Evolutionary conservation across 2,888 invertebrate species (phyloP), one percentile per base, ranked within the genome.

Genomic region (Andrena hattorfiana): DNA sequence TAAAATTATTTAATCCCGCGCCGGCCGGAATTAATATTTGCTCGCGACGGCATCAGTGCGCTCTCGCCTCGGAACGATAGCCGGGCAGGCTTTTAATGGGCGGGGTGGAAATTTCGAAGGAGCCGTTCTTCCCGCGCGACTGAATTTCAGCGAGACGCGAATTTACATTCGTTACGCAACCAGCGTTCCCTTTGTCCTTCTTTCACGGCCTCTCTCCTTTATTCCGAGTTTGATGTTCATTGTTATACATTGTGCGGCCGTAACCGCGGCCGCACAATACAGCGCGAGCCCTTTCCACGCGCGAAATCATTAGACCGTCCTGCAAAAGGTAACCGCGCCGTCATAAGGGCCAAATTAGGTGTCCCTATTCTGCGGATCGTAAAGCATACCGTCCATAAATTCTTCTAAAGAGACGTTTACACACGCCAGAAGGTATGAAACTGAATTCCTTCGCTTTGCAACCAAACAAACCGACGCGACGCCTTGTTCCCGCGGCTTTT

Each of bases 321-420:
- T 51, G 64, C 74, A 49, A 54, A 35, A 62, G 67, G 74, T 51
- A 54, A 73, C 73, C 73, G 42, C 73, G 59, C 60, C 35, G 60
- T 67, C 73, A 72, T 77, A 67, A 77, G 66, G 62, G n/a, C 35
- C 72, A 73, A 78, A 78, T 78, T 74, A 78, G 73, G 67, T 73
- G 59, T 60, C 62, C 62, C 51, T 42, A 35, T 62, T 67, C 68
- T 78, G 67, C 78, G 74, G 63, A 76, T 69, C 68, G 60, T 56
- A 51, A 35, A 78, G 51, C 67, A 62, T 42, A 30, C 62, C 13
- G 13, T n/a, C 16, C 59, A 59, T 54, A 70, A 70, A 62, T 72
- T 72, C 49, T 60, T 63, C 48, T 32, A 48, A 51, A 28, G 51
- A 28, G 23, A 30, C 60, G 60, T 28, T 60, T 23, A 30, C 60